Evolutionary conservation across 2,113 vertebrate species (phyloP), one percentile per base, ranked within the genome.

Genomic region (Haemorhous mexicanus): DNA sequence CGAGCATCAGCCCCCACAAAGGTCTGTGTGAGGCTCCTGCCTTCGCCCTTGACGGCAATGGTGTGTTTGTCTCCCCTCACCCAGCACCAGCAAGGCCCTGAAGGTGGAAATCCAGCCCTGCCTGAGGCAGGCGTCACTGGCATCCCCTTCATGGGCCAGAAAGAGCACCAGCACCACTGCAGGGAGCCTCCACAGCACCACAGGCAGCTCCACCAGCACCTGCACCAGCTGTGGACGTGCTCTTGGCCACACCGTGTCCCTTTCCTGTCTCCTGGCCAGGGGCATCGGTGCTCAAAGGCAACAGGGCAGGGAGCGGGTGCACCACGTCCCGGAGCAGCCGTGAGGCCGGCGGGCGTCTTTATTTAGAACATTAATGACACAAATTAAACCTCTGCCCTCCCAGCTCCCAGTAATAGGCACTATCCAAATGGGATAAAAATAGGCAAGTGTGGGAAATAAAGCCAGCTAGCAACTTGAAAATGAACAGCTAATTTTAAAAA

Each of bases 341-440:
- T 0, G 2, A 39, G 56, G 64, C 9, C 0, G 5, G 78, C 2
- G 0, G 22, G 58, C 1, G 0, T 15, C 83, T 84, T 84, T 75
- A 87, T 84, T 96, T 92, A 90, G 73, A 93, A 89, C 62, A 74
- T 84, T 81, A 94, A 93, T 69, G 90, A 78, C 64, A 93, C 64
- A 68, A 94, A 94, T 93, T 74, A 89, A 93, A 90, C 76, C 69
- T 64, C 69, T 9, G 4, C 64, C 78, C 62, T 88, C 73, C 32
- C 37, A 67, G 62, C 49, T 89, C 87, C 70, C 63, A 72, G 47
- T 46, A 90, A 95, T 3, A 87, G 76, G 56, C 89, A 72, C 61
- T 44, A 72, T 27, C 76, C 26, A 0, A 89, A 92, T 10, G 61
- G 28, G 62, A 93, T 69, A 94, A 96, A 92, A 93, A 94, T 82